Percentiles rank a stretch among this genome's conserved stretches.
Evolutionary conservation across 2,888 invertebrate genomes (phyloP).

Genomic region (Conistra vaccinii): DNA sequence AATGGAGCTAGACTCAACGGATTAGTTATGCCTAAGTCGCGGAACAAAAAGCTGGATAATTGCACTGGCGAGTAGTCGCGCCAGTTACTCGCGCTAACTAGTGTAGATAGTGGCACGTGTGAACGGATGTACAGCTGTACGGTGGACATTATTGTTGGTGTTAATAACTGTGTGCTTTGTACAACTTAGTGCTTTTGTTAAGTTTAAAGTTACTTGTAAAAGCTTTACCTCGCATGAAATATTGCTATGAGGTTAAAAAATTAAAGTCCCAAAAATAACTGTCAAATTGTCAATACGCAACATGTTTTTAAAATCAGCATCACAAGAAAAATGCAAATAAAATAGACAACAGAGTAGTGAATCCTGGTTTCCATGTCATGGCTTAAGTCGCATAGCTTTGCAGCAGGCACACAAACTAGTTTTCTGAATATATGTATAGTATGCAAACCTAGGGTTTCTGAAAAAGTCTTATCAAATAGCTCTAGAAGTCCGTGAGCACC

Average conservation of each 20-base stretch:
- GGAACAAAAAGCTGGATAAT: slow-evolving; percentile 63
- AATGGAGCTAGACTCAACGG: slow-evolving; percentile 57
- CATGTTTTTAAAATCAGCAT: no score
- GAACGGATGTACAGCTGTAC: slow-evolving; percentile 30
- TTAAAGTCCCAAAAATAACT: not conserved
- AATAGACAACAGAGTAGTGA: no score
- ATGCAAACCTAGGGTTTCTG: not conserved
- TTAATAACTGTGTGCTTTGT: slow-evolving; percentile 18
- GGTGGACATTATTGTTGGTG: not conserved
- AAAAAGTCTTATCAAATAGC: slow-evolving; percentile 15
- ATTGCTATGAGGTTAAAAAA: not conserved
- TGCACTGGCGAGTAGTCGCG: slow-evolving; percentile 50
- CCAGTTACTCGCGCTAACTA: slow-evolving; percentile 49
- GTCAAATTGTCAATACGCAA: no score
- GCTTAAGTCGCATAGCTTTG: not conserved
- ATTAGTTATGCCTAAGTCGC: slow-evolving; percentile 60
- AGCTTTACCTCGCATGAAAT: not conserved
- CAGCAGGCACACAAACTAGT: not conserved
- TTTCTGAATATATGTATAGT: not conserved
- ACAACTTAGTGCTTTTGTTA: not conserved
- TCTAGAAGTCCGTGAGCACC: not conserved
- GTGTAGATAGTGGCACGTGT: slow-evolving; percentile 44
- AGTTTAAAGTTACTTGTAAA: slow-evolving; percentile 2
- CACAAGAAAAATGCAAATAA: no score
- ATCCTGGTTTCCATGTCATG: not conserved